Base-by-base conservation (phyloP, 2,888 invertebrate genomes). In the Lochmaea crataegi region DNA sequence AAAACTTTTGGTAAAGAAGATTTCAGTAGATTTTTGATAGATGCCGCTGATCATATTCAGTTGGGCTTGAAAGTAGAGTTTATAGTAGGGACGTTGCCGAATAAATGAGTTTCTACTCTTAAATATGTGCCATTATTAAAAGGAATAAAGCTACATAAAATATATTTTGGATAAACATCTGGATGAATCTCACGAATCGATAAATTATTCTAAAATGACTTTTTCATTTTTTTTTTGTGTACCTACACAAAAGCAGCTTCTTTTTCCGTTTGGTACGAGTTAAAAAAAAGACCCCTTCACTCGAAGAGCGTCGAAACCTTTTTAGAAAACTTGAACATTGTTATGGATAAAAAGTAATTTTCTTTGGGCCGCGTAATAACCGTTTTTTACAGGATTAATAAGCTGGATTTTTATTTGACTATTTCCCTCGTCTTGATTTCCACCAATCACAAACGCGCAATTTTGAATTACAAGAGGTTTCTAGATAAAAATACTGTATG, bases 341-440 rank as follows among this genome's bases (percentile, higher is more conserved):
- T 66, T 57, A 56, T 66, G 66, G 56, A 66, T 66, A 41, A 66
- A 66, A 57, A 66, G 57, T 66, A 66, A 66, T 66, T 66, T 66
- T 57, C 56, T 57, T 42, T 56, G 18, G 18, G 12, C 18, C 16
- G n/a, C n/a, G n/a, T n/a, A n/a, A n/a, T n/a, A n/a, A n/a, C n/a
- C n/a, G n/a, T n/a, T n/a, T n/a, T n/a, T n/a, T n/a, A n/a, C n/a
- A n/a, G 7, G 51, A 51, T 10, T 41, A 45, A 51, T n/a, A n/a
- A n/a, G 51, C 16, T 16, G 51, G 51, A 51, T 51, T 51, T 51
- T 48, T 51, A 22, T 22, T n/a, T n/a, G n/a, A n/a, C n/a, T n/a
- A n/a, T n/a, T n/a, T n/a, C n/a, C n/a, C n/a, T n/a, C n/a, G n/a
- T n/a, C n/a, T n/a, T n/a, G n/a, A n/a, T n/a, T n/a, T n/a, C n/a